Base-by-base conservation (phyloP, 2,888 invertebrate species). In the Plemyria rubiginata region DNA sequence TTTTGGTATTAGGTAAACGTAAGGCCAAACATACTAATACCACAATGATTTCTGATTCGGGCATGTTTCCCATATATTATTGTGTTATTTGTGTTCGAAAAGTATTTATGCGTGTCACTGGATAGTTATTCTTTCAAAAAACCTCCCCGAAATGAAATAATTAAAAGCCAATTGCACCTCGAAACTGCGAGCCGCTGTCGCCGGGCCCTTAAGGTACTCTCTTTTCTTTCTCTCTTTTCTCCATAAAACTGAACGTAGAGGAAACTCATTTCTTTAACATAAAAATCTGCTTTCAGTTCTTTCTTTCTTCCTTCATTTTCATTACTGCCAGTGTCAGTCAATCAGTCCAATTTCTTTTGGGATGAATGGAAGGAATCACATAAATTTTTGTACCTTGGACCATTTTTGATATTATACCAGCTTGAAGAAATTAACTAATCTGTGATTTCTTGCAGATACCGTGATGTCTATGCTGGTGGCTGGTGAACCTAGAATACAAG, bases 401-500 rank as follows among this genome's bases (percentile, higher is more conserved):
- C 48, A 50, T 60, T 62, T 66, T 45, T 52, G 29, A 29, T 56
- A 55, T 16, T 45, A 49, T 16, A 43, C 9, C 36, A 53, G 16
- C 46, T 53, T 53, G 29, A 51, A 51, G 32, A 45, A 28, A 36
- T n/a, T 45, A 38, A 22, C 11, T 45, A 45, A 40, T 48, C 55
- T 46, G 48, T 50, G 8, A 49, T 52, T 41, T 46, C 52, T 54
- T 48, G 43, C 49, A 46, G 64, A 75, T 55, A 22, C 43, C 54
- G 56, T 70, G 54, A 82, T 83, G 82, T 80, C 80, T 67, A 52
- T 70, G 49, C 60, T 67, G 54, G 68, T 70, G 51, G 52, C 73
- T 45, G 66, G 54, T 52, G 80, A 80, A 64, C 50, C 67, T 40
- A 80, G 71, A 72, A 68, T 71, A 66, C 77, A 79, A 73, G 83